These are phyloP conservation scores for Lepidocyrtinus sp. DNA, from an alignment of 2,888 invertebrate genomes.

Conservation along the genomic window DNA sequence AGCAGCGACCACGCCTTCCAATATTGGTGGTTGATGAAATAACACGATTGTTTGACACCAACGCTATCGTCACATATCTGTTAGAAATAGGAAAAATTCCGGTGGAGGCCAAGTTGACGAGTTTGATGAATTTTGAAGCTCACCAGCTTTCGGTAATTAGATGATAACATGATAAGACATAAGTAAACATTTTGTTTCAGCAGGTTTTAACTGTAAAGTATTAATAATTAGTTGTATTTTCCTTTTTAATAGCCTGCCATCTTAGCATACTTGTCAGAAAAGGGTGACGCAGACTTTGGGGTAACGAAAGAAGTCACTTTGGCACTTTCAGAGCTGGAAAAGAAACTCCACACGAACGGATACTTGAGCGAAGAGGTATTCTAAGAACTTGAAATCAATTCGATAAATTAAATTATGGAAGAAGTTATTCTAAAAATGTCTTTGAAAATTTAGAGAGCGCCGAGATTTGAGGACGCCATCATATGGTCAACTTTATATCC, in stretches of 20 bases:
- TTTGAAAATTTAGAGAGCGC: slow-evolving; percentile 75
- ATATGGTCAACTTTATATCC: slow-evolving; percentile 84
- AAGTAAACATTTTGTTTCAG: too few relatives aligned
- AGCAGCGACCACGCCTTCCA: slow-evolving; percentile 75
- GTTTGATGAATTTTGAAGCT: slow-evolving; percentile 61
- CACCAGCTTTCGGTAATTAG: slow-evolving; percentile 57
- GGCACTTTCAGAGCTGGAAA: slow-evolving; percentile 39
- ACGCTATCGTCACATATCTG: slow-evolving; percentile 81
- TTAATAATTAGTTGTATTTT: slow-evolving; percentile 19
- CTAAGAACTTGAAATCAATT: background rate
- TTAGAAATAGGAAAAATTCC: slow-evolving; percentile 71
- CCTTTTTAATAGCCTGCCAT: slow-evolving; percentile 54
- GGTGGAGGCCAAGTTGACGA: slow-evolving; percentile 72
- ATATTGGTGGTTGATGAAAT: slow-evolving; percentile 78
- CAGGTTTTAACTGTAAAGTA: too few relatives aligned
- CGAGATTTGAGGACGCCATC: slow-evolving; percentile 81
- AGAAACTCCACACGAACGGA: slow-evolving; percentile 22
- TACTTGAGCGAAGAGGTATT: slow-evolving; percentile 42
- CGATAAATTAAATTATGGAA: too few relatives aligned
- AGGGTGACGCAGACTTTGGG: slow-evolving; percentile 55
- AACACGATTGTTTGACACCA: slow-evolving; percentile 80
- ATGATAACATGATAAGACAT: too few relatives aligned
- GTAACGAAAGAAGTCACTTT: slow-evolving; percentile 36
- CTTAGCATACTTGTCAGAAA: slow-evolving; percentile 53
- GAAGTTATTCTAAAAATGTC: background rate